phyloP scores from a whole-genome alignment of 2,113 vertebrate genomes.

The Grus americana region DNA sequence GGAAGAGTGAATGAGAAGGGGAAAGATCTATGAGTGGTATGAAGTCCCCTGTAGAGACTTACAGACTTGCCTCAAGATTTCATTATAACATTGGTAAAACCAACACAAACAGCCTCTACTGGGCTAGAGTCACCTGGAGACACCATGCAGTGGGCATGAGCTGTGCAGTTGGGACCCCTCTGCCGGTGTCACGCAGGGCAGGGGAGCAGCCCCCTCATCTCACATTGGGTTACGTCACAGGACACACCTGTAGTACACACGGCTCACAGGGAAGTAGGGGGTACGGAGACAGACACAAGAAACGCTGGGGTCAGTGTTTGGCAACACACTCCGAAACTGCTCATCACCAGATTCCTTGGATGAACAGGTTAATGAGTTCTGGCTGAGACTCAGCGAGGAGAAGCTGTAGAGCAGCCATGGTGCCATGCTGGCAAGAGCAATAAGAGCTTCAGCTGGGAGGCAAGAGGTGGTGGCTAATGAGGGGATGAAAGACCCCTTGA shows the following conservation, averaged over 20 bases:
- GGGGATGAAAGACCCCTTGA: background rate
- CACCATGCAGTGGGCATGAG: background rate
- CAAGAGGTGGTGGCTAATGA: background rate
- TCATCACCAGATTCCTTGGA: background rate
- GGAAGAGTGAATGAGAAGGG: background rate
- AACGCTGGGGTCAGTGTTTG: background rate
- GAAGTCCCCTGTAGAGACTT: background rate
- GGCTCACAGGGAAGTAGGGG: background rate
- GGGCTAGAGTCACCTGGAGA: background rate
- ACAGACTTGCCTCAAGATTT: background rate
- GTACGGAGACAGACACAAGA: background rate
- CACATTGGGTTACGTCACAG: background rate
- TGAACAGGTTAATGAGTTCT: background rate
- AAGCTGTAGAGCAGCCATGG: background rate
- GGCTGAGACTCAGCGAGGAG: background rate
- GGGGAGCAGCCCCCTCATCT: background rate
- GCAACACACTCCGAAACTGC: background rate
- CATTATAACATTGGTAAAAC: background rate
- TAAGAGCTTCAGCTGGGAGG: background rate
- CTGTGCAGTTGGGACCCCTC: background rate
- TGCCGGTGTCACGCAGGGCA: accelerated
- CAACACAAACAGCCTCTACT: background rate
- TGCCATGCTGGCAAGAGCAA: background rate
- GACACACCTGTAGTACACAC: background rate
- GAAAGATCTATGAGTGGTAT: background rate